Evolutionary conservation across 2,888 invertebrate species (phyloP), one percentile per base, ranked within the genome.

Genomic region (Leucoptera coffeella): DNA sequence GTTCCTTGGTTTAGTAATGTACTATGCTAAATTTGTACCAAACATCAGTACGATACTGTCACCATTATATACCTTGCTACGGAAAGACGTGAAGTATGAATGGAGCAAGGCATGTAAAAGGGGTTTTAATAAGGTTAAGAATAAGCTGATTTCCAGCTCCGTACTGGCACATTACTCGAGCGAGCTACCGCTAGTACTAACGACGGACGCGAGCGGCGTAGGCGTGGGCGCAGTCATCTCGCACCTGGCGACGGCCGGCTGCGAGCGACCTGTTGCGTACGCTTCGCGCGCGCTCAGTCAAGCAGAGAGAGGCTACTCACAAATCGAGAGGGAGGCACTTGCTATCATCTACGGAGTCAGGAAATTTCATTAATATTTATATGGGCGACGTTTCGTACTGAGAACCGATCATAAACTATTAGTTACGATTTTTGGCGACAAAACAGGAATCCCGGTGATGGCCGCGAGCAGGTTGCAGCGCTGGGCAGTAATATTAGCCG

Each of bases 1-100:
- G 1, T 42, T 39, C 21, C 23, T 39, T 8, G 38, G 38, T 0
- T 11, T 35, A 13, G 23, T 31, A 0, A 39, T 38, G 36, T 40
- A 36, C 11, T 39, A n/a, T n/a, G n/a, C n/a, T 0, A 39, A 34
- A 10, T 39, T 37, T 14, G 12, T 38, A 2, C 14, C 11, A 13
- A 35, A 38, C 11, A 26, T 33, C 5, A 35, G 32, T 24, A 31
- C 30, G 1, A 15, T 32, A 1, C 20, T 36, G 4, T 12, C 29
- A 3, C 34, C 33, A 2, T 7, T 34, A 4, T 36, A 36, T 12
- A 14, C 14, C 3, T 14, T 36, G 6, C 15, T 36, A 4, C 25
- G 24, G 15, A 30, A 28, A 28, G 23, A 26, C 12, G 28, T 27
- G 4, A 24, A 22, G 8, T 34, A n/a, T 8, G 15, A n/a, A 4